Conservation (phyloP, 2,113 vertebrate species). For the Jacana jacana region DNA sequence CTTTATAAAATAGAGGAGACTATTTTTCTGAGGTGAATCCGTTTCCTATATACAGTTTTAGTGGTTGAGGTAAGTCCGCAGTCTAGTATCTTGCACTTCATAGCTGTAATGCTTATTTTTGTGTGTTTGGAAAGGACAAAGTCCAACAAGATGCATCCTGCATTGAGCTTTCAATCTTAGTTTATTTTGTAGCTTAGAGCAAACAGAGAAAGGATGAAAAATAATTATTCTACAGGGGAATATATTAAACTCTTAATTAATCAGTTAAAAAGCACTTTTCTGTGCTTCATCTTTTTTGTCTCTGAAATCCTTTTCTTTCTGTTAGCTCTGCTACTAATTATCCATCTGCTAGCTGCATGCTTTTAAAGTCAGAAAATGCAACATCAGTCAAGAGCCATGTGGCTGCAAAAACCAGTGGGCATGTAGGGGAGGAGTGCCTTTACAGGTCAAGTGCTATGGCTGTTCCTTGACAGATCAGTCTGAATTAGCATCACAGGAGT, state of each 20-base stretch:
- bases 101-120: not conserved
- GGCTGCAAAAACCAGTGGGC: not conserved
- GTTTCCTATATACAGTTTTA: not conserved
- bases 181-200: not conserved
- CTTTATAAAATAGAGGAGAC: not conserved
- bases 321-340: constrained; percentile 9
- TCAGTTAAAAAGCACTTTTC: not conserved
- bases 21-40: constrained; percentile 4
- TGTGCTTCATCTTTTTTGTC: not conserved
- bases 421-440: not conserved
- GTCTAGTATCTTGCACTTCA: not conserved
- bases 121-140: not conserved
- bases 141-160: not conserved
- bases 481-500: constrained; percentile 9
- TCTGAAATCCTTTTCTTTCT: not conserved
- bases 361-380: not conserved
- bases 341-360: not conserved
- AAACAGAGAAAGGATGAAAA: not conserved
- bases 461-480: constrained; percentile 11
- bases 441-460: not conserved
- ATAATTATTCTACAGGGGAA: not conserved
- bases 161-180: not conserved
- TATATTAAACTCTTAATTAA: not conserved
- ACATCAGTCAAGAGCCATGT: not conserved
- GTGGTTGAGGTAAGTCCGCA: not conserved